These are phyloP conservation scores for Eulacestoma nigropectus DNA, from an alignment of 2,113 vertebrate species.

Conservation along the genomic window DNA sequence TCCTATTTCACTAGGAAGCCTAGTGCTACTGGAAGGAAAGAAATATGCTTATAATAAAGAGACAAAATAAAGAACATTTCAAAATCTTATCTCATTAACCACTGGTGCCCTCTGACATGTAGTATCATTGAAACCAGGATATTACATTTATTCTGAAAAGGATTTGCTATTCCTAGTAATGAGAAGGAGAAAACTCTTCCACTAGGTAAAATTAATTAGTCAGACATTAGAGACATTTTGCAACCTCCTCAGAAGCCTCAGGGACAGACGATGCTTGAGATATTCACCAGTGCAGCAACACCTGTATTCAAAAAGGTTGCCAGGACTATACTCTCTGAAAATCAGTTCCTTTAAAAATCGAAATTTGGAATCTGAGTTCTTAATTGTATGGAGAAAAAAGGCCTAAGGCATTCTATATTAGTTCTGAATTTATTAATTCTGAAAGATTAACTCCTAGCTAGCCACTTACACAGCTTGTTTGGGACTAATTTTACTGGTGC, in stretches of 20 bases:
- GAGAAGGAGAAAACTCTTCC: background rate
- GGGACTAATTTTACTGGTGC: background rate
- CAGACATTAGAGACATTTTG: background rate
- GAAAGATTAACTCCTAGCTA: background rate
- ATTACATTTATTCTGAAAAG: background rate
- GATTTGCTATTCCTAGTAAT: background rate
- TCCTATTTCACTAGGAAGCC: background rate
- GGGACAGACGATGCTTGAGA: background rate
- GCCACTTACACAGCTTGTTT: background rate
- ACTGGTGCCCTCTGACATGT: background rate
- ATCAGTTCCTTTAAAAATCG: background rate
- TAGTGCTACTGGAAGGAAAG: background rate
- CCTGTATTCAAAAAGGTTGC: background rate
- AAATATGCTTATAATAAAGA: background rate
- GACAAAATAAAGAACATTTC: background rate
- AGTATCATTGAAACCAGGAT: background rate
- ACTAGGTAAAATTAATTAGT: background rate
- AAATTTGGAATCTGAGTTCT: background rate
- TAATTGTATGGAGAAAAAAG: background rate
- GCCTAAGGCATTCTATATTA: background rate
- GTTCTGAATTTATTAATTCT: background rate
- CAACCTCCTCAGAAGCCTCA: background rate
- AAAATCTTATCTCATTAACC: background rate
- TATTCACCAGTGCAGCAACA: background rate
- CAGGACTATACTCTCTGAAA: background rate